These are phyloP conservation scores for Chelon labrosus DNA, from an alignment of 2,797 vertebrate species.

Conservation along the genomic window DNA sequence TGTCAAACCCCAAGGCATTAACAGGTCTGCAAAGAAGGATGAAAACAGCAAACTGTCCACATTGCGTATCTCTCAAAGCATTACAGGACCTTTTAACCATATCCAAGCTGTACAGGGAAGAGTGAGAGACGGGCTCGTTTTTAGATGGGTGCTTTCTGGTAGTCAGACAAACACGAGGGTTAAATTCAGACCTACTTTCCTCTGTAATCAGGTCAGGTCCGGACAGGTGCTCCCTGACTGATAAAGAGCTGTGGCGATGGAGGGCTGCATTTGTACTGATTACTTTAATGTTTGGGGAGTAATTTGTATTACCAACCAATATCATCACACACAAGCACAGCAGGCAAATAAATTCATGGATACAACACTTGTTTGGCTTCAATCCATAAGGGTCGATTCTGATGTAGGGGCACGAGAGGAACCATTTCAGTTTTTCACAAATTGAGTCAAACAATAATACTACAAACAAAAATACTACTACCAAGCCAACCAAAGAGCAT, in stretches of 20 bases:
- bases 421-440: background rate
- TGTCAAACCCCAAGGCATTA: background rate
- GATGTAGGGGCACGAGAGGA: background rate
- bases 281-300: constrained; percentile 31
- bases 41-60: constrained; percentile 28
- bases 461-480: background rate
- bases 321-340: constrained; percentile 33
- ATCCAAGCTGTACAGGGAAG: constrained; percentile 7
- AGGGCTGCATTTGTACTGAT: constrained; percentile 51
- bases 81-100: constrained; percentile 17
- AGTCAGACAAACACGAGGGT: constrained; percentile 58
- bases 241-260: constrained; percentile 67
- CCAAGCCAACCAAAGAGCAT: background rate
- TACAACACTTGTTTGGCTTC: constrained; percentile 5
- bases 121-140: constrained; percentile 36
- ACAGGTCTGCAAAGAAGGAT: background rate
- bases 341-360: constrained; percentile 5
- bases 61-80: constrained; percentile 1
- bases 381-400: constrained; percentile 11
- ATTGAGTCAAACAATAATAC: background rate
- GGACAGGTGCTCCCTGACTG: constrained; percentile 76
- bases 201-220: constrained; percentile 75
- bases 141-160: constrained; percentile 47
- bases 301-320: constrained; percentile 28
- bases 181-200: constrained; percentile 78